These are phyloP conservation scores for Xyrauchen texanus DNA, from an alignment of 2,113 vertebrate genomes.

Conservation along the genomic window DNA sequence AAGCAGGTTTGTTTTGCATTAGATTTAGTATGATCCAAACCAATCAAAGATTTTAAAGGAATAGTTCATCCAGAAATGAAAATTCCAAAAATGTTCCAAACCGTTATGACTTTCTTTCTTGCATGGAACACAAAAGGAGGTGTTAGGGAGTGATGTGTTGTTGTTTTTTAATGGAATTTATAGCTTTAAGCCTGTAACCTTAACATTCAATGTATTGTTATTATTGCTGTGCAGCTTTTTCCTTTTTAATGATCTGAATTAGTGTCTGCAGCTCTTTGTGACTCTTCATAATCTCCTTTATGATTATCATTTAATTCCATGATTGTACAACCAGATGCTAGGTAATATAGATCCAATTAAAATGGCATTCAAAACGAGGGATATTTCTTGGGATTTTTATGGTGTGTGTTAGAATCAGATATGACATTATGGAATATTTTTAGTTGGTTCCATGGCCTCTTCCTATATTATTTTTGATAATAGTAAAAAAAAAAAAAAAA, in stretches of 20 bases:
- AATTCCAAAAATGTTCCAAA: too few relatives aligned
- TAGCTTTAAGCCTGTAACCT: not conserved
- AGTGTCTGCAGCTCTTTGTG: constrained; percentile 5
- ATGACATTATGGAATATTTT: constrained; percentile 45
- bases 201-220: not conserved
- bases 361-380: constrained; percentile 37
- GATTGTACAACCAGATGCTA: constrained; percentile 43
- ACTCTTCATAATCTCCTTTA: constrained; percentile 42
- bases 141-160: too few relatives aligned
- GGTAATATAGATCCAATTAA: constrained; percentile 47
- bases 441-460: constrained; percentile 17
- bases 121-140: too few relatives aligned
- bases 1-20: not conserved
- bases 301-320: constrained; percentile 27
- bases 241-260: constrained; percentile 1
- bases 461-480: constrained; percentile 15
- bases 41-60: not conserved
- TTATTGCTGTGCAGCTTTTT: not conserved
- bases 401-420: constrained; percentile 41
- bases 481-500: not conserved
- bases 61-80: too few relatives aligned
- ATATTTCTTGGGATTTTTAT: constrained; percentile 36
- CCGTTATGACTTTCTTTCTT: too few relatives aligned
- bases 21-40: not conserved
- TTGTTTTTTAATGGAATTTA: not conserved